These are phyloP conservation scores for Caenorhabditis macrosperma DNA, from an alignment of 2,888 invertebrate species.

Conservation along the genomic window DNA sequence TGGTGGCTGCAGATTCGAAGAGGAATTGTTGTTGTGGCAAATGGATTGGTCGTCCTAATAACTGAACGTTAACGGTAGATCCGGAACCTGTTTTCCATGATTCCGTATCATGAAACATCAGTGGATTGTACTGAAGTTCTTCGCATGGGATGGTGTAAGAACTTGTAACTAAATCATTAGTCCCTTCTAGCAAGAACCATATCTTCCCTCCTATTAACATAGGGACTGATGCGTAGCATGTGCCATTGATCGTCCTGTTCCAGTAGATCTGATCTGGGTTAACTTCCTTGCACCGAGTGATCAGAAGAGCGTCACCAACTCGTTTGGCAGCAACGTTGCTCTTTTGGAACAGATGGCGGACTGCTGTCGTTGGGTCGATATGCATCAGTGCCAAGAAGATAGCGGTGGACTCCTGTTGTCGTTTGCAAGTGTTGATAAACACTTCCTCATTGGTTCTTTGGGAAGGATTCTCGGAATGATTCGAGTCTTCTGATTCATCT, in stretches of 20 bases:
- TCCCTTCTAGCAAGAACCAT: neutral
- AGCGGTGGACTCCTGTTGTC: neutral
- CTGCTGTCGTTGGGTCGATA: slow-evolving; percentile 5
- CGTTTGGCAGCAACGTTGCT: neutral
- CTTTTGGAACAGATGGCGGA: neutral
- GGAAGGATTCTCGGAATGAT: neutral
- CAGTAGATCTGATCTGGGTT: neutral
- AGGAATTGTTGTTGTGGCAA: neutral
- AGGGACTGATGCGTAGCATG: neutral
- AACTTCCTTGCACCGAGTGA: neutral
- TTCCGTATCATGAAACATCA: neutral
- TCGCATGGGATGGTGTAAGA: neutral
- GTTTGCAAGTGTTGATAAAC: too few species aligned
- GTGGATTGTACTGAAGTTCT: neutral
- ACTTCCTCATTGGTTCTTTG: too few species aligned
- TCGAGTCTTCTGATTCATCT: neutral
- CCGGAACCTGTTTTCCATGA: neutral
- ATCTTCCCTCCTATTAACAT: neutral
- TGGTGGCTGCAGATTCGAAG: neutral
- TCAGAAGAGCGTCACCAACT: neutral
- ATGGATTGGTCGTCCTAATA: neutral
- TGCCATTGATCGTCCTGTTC: slow-evolving; percentile 5
- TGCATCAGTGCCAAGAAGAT: neutral
- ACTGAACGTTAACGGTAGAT: neutral
- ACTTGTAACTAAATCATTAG: neutral